Base-by-base conservation (phyloP, 1,140 invertebrate genomes). In the Zaprionus africanus region DNA sequence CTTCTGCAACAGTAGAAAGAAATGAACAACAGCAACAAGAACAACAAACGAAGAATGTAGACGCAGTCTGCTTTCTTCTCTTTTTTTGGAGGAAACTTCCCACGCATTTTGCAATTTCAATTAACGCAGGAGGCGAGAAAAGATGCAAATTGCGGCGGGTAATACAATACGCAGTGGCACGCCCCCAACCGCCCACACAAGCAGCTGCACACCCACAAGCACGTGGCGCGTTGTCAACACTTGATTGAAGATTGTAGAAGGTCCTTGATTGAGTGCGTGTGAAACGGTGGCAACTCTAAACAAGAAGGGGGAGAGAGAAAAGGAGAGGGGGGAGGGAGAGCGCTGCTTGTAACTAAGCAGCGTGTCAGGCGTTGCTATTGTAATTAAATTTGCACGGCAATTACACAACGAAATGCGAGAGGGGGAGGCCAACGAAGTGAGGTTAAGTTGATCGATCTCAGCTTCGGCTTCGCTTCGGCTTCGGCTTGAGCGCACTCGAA, bases 331-430 rank as follows among this genome's bases (percentile, higher is more conserved):
- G 65, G 56, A 53, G 65, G 49, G 38, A 64, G 54, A 58, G 62
- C 51, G 67, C 43, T 51, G 41, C 7, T 19, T 53, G 62, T 66
- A 57, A 41, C 57, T 58, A 66, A 58, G 64, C 54, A 58, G 54
- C 54, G 64, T 66, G 41, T 41, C 28, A 49, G 71, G 46, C 73
- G 82, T 79, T 73, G 75, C 53, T 67, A 76, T 43, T 79, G 78
- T 92, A 92, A 92, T 92, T 92, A 92, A 92, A 92, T 92, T 92
- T 92, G 70, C 82, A 92, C 92, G 90, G 90, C 81, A 92, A 92
- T 91, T 92, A 92, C 87, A 92, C 78, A 90, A 87, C 64, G 69
- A 51, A 41, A 34, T 17, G 11, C 9, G 4, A 12, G 15, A 22
- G 56, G 19, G 13, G n/a, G 34, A 24, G 7, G 24, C 13, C 3